Evolutionary conservation across 2,888 invertebrate genomes (phyloP).

Genomic region (Chesias legatella): DNA sequence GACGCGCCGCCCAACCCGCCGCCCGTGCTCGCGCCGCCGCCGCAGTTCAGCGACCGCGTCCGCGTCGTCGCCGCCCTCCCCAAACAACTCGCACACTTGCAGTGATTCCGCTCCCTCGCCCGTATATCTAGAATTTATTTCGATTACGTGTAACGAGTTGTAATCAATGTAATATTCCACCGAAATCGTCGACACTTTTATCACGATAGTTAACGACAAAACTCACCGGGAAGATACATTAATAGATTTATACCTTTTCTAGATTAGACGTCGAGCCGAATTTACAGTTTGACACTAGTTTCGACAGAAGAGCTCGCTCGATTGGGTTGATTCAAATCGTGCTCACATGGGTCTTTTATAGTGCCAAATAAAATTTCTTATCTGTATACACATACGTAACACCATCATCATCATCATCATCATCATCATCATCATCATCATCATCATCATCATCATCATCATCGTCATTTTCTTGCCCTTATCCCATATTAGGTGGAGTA

Average conservation of each 20-base stretch:
- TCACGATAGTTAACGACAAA: conserved; percentile 21
- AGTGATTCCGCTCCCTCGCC: too few relatives aligned
- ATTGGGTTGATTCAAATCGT: conserved; percentile 33
- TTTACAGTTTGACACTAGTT: conserved; percentile 38
- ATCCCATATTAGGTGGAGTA: too few relatives aligned
- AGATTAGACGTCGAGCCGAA: conserved; percentile 32
- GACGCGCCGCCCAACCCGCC: conserved; percentile 43
- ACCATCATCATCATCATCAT: too few relatives aligned
- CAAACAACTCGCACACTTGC: conserved; percentile 81
- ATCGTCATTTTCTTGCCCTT: too few relatives aligned
- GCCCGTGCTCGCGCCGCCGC: conserved; percentile 90
- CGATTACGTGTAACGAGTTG: too few relatives aligned
- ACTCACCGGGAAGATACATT: conserved; percentile 28
- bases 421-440: too few relatives aligned
- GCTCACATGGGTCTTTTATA: conserved; percentile 39
- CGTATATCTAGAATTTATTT: too few relatives aligned
- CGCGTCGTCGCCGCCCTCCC: conserved; percentile 92
- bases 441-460: too few relatives aligned
- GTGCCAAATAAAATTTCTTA: conserved; percentile 33
- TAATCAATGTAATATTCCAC: too few relatives aligned
- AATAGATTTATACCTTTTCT: conserved; percentile 25
- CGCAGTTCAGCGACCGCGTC: conserved; percentile 94
- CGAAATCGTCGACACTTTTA: not conserved
- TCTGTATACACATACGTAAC: conserved; percentile 10
- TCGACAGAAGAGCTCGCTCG: conserved; percentile 35